A percentile compares a stretch with the other conserved stretches of the same genome.
These are phyloP conservation scores for Drosophila nr. perissopoda DNA, from an alignment of 2,888 invertebrate species.

Conservation along the genomic window DNA sequence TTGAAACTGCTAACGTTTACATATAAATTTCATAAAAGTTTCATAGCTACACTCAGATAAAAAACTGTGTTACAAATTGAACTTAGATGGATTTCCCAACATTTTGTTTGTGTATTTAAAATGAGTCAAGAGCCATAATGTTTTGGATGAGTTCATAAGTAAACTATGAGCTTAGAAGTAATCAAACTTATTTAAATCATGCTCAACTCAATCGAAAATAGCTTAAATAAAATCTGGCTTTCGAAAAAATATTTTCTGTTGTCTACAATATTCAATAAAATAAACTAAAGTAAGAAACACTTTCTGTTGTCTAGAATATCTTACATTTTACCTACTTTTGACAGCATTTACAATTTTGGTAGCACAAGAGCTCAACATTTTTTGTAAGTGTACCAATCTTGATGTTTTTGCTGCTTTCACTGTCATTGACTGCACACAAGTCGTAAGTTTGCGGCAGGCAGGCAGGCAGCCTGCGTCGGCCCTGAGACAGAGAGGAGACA, in stretches of 20 bases:
- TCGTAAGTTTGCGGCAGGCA: constrained; percentile 66
- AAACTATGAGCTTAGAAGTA: neutral
- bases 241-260: neutral
- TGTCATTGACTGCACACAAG: constrained; percentile 54
- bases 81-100: neutral
- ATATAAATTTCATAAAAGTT: constrained; percentile 72
- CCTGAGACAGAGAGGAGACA: constrained; percentile 80
- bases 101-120: neutral
- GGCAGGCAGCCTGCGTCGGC: constrained; percentile 59
- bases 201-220: neutral
- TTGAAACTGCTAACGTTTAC: constrained; percentile 64
- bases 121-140: neutral
- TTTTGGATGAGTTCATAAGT: neutral
- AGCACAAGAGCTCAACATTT: neutral
- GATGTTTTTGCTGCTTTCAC: constrained; percentile 16
- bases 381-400: neutral
- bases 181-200: neutral
- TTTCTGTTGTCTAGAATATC: neutral
- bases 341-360: neutral
- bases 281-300: neutral
- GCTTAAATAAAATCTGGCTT: neutral
- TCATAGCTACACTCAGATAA: constrained; percentile 2
- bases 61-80: neutral
- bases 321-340: too few relatives aligned
- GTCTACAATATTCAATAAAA: neutral